A percentile compares a stretch with the other conserved stretches of the same genome.
Evolutionary conservation across 2,888 invertebrate genomes (phyloP).

Genomic region (Dynastes tityus): DNA sequence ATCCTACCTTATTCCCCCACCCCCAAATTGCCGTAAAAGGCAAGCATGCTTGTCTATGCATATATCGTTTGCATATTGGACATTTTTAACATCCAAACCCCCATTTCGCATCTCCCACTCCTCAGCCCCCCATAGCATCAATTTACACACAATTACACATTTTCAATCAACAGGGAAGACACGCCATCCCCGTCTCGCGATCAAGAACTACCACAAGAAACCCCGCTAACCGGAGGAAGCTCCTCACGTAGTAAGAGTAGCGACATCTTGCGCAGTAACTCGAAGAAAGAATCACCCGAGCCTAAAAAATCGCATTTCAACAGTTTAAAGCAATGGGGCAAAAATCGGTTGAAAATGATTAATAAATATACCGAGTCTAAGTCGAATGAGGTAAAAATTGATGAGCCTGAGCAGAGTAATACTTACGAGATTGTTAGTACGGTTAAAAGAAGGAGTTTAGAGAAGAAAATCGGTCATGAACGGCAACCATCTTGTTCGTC

Average conservation of each 20-base stretch:
- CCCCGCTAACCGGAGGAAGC: slow-evolving; percentile 62
- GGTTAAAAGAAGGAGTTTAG: slow-evolving; percentile 74
- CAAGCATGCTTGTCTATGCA: no score
- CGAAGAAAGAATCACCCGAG: slow-evolving; percentile 78
- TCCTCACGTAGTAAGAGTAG: slow-evolving; percentile 83
- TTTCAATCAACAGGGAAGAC: slow-evolving; percentile 50
- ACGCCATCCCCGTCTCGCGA: slow-evolving; percentile 38
- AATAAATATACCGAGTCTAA: slow-evolving; percentile 77
- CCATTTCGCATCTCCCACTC: neutral
- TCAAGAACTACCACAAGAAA: slow-evolving; percentile 18
- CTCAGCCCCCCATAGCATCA: neutral
- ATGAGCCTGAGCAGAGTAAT: slow-evolving; percentile 77
- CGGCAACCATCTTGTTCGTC: slow-evolving; percentile 80
- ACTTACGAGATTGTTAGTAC: slow-evolving; percentile 78
- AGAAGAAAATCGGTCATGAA: slow-evolving; percentile 81
- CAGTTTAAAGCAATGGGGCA: slow-evolving; percentile 89
- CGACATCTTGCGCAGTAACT: slow-evolving; percentile 77
- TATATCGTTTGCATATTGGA: no score
- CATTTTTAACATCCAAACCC: neutral
- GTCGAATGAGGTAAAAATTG: slow-evolving; percentile 71
- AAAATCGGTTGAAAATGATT: slow-evolving; percentile 83
- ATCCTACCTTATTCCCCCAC: no score
- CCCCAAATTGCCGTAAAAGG: no score
- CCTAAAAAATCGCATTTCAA: slow-evolving; percentile 82
- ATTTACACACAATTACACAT: slow-evolving; percentile 32